Evolutionary conservation across 1,140 invertebrate genomes (phyloP).

Genomic region (Trichonephila clavata): DNA sequence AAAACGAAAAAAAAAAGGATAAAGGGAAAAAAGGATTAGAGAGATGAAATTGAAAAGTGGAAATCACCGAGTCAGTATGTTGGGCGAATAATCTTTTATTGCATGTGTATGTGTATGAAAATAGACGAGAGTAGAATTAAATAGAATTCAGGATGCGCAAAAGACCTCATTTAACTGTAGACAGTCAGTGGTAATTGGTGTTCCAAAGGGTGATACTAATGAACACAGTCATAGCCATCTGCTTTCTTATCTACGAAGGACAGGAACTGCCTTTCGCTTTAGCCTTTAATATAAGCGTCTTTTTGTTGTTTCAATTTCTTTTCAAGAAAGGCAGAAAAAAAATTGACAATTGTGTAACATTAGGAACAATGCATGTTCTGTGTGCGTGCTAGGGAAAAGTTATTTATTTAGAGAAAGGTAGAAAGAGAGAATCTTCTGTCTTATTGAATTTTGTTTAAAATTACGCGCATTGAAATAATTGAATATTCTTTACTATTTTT

Average conservation of each 20-base stretch:
- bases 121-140: conserved; percentile 28
- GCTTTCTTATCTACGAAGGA: conserved; percentile 32
- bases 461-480: not conserved
- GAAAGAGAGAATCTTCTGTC: not conserved
- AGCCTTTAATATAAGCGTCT: not conserved
- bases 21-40: not conserved
- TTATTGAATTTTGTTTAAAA: not conserved
- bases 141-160: conserved; percentile 13
- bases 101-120: not conserved
- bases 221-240: conserved; percentile 20
- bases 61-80: conserved; percentile 1
- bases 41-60: conserved; percentile 31
- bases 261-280: conserved; percentile 30
- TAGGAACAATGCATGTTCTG: conserved; percentile 12
- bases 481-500: not conserved
- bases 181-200: conserved; percentile 40
- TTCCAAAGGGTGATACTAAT: conserved; percentile 34
- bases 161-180: conserved; percentile 29
- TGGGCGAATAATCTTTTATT: conserved; percentile 28
- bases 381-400: not conserved
- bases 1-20: not conserved
- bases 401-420: not conserved
- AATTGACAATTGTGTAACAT: not conserved
- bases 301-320: conserved; percentile 25
- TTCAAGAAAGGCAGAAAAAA: not conserved